Evolutionary conservation across 2,113 vertebrate species (phyloP).

Genomic region (Micronycteris hirsuta): DNA sequence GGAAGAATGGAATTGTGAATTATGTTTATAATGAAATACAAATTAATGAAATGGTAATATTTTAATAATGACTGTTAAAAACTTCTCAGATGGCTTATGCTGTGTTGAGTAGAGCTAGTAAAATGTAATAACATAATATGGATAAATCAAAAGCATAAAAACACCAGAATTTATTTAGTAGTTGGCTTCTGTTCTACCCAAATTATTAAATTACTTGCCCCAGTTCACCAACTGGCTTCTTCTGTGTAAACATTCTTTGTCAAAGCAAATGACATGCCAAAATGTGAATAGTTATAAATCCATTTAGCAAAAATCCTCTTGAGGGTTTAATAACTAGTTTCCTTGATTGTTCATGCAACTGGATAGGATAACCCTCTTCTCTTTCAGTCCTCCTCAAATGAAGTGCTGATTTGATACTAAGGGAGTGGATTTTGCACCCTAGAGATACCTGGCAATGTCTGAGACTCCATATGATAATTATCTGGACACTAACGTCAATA

Average conservation of each 20-base stretch:
- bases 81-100: neutral
- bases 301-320: constrained; percentile 6
- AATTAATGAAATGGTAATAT: neutral
- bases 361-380: neutral
- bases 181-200: constrained; percentile 8
- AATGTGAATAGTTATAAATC: neutral
- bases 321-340: constrained; percentile 26
- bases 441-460: neutral
- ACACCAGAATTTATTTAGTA: neutral
- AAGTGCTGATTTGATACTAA: neutral
- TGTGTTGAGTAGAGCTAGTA: neutral
- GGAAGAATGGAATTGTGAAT: neutral
- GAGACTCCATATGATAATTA: neutral
- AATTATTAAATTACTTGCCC: constrained; percentile 32
- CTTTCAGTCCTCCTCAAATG: neutral
- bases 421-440: neutral
- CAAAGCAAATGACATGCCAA: constrained; percentile 38
- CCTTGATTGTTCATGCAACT: neutral
- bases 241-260: constrained; percentile 42
- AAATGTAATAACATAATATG: neutral
- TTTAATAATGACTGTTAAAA: neutral
- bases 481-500: neutral
- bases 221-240: constrained; percentile 7
- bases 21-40: neutral
- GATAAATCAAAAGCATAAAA: neutral